These are phyloP conservation scores for Hipparchia sbordonii DNA, from an alignment of 2,888 invertebrate genomes.

Conservation along the genomic window DNA sequence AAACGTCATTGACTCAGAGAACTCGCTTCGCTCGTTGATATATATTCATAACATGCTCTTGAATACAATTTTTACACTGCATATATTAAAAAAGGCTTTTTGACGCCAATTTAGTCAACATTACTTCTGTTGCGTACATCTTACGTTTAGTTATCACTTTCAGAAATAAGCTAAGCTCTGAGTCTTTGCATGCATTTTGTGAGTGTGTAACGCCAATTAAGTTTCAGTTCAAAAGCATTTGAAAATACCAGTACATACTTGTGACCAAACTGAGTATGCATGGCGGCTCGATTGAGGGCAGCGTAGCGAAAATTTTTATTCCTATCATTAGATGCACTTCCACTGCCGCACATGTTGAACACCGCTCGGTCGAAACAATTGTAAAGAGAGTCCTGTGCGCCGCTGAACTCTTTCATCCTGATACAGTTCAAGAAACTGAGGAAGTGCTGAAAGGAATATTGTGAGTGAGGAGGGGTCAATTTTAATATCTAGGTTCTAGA, in stretches of 20 bases:
- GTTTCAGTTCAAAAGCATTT: background rate
- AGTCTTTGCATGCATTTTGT: background rate
- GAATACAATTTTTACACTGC: too few species aligned
- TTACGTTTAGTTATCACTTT: too few species aligned
- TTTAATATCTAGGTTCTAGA: too few species aligned
- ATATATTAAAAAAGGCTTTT: too few species aligned
- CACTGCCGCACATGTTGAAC: conserved; percentile 58
- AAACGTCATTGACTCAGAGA: too few species aligned
- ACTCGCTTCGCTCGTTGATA: too few species aligned
- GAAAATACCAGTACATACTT: conserved; percentile 79
- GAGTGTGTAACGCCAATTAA: background rate
- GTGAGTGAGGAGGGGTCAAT: too few species aligned
- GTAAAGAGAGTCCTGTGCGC: conserved; percentile 89
- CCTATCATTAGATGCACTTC: conserved; percentile 76
- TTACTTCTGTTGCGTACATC: too few species aligned
- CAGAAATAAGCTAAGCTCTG: too few species aligned
- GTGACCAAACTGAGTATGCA: conserved; percentile 93
- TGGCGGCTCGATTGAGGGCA: conserved; percentile 93
- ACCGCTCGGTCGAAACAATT: conserved; percentile 90
- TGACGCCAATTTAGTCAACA: too few species aligned
- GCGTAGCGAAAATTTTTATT: conserved; percentile 92
- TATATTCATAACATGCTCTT: too few species aligned
- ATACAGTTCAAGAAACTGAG: conserved; percentile 95
- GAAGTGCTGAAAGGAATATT: conserved; percentile 87
- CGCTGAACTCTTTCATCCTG: conserved; percentile 93